Percentiles rank a stretch among this genome's conserved stretches.
phyloP scores from a whole-genome alignment of 2,113 vertebrate genomes.

The Rhinolophus sinicus region DNA sequence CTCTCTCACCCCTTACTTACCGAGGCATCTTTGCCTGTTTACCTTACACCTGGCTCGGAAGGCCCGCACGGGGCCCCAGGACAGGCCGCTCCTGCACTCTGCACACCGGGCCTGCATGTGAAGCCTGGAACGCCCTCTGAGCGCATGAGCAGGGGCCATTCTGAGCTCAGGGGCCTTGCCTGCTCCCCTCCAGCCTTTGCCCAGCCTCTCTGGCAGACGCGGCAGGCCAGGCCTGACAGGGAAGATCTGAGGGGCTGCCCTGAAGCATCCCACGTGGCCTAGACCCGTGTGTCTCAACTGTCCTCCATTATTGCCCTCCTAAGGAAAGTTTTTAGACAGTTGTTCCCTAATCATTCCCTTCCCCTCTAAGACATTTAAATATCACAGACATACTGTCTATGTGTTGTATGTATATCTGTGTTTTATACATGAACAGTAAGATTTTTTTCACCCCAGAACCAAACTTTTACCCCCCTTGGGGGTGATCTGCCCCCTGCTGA shows the following conservation, averaged over 20 bases:
- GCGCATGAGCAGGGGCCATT: background rate
- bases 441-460: background rate
- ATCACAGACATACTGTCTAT: background rate
- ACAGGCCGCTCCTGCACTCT: background rate
- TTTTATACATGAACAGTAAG: background rate
- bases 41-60: background rate
- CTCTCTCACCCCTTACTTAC: background rate
- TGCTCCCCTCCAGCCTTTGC: background rate
- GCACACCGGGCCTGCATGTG: rapidly evolving
- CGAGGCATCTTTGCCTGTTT: background rate
- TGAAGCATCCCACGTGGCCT: background rate
- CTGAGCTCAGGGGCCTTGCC: background rate
- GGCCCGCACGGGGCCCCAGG: background rate
- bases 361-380: background rate
- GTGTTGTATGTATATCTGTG: background rate
- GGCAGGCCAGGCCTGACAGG: background rate
- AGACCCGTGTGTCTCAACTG: background rate
- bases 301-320: background rate
- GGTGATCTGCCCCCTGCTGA: background rate
- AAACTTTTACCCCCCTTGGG: background rate
- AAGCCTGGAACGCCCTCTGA: background rate
- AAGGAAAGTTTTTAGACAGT: background rate
- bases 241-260: background rate
- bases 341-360: no score
- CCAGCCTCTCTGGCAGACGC: background rate